phyloP scores from a whole-genome alignment of 2,113 vertebrate species.

The Polyodon spathula region DNA sequence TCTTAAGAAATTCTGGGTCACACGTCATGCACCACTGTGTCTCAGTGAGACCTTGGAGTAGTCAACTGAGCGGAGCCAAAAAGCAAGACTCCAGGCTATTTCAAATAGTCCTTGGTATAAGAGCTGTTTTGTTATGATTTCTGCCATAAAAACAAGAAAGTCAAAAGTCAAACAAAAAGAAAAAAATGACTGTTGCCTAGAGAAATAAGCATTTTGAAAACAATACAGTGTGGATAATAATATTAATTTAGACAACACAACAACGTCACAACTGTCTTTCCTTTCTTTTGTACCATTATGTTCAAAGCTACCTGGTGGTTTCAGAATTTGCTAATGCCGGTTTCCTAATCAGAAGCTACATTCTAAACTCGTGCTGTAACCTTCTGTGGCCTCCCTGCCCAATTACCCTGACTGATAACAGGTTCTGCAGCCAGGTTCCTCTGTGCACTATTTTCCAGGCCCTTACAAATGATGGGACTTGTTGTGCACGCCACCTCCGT shows the following conservation, averaged over 20 bases:
- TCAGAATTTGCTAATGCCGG: background rate
- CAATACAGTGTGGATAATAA: background rate
- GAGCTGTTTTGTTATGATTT: too few species aligned
- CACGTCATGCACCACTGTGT: too few species aligned
- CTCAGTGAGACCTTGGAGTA: too few species aligned
- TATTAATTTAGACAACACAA: background rate
- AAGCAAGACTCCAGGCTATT: too few species aligned
- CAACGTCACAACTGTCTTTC: background rate
- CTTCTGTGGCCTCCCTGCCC: background rate
- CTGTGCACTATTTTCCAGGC: background rate
- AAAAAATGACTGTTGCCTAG: too few species aligned
- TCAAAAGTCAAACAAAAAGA: too few species aligned
- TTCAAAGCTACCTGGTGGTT: background rate
- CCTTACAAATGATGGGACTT: background rate
- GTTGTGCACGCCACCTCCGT: background rate
- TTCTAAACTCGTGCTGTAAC: background rate
- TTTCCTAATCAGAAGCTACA: background rate
- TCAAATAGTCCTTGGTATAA: too few species aligned
- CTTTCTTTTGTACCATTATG: background rate
- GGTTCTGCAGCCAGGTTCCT: background rate
- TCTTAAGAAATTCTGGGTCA: too few species aligned
- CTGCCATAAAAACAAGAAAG: too few species aligned
- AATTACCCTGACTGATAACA: constrained; percentile 1
- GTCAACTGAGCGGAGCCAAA: too few species aligned
- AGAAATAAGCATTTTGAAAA: background rate